phyloP scores from a whole-genome alignment of 2,797 vertebrate species.

The Anguilla pacifica region DNA sequence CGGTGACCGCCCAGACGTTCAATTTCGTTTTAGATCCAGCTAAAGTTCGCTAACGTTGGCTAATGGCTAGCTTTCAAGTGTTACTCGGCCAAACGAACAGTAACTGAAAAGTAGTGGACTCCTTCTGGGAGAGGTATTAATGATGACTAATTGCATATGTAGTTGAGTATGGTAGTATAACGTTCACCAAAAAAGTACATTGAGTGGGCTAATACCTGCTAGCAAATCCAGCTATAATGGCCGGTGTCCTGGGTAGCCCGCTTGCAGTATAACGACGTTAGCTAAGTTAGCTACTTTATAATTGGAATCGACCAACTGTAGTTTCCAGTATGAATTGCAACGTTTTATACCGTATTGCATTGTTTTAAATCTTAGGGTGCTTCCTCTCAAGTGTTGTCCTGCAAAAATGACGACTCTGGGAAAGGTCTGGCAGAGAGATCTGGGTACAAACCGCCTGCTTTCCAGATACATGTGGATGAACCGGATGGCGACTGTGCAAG shows the following conservation, averaged over 20 bases:
- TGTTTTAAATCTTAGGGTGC: constrained; percentile 47
- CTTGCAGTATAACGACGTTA: background rate
- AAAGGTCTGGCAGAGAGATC: constrained; percentile 68
- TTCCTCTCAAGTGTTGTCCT: constrained; percentile 49
- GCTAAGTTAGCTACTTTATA: background rate
- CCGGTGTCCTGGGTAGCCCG: background rate
- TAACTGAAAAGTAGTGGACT: background rate
- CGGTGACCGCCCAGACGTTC: background rate
- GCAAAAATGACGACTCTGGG: constrained; percentile 71
- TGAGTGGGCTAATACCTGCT: background rate
- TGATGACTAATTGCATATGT: no score
- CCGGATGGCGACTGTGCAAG: constrained; percentile 71
- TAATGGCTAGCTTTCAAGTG: background rate
- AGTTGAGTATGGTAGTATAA: background rate
- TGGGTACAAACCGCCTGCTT: constrained; percentile 67
- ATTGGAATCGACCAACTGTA: background rate
- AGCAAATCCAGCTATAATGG: background rate
- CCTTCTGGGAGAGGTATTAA: background rate
- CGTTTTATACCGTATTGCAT: background rate
- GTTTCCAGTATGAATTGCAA: no score
- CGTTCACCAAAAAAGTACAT: background rate
- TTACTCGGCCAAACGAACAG: background rate
- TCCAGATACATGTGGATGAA: constrained; percentile 83
- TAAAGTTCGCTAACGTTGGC: background rate
- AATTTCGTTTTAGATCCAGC: background rate